phyloP scores from a whole-genome alignment of 2,113 vertebrate species.

The Sisor rabdophorus region DNA sequence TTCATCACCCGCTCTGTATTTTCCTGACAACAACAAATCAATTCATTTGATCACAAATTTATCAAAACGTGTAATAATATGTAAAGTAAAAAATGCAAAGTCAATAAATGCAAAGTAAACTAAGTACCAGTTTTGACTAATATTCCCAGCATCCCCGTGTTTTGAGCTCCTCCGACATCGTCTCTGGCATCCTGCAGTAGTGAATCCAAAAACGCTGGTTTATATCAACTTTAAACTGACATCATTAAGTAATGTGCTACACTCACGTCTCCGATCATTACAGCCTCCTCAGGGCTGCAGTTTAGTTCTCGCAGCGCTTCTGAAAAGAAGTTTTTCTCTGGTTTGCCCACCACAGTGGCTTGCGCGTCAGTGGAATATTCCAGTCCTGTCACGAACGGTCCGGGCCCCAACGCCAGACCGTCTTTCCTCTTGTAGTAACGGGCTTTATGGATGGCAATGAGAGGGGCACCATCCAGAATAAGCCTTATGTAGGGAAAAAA shows the following conservation, averaged over 20 bases:
- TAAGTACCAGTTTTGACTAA: slow-evolving; percentile 85
- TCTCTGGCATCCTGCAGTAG: slow-evolving; percentile 84
- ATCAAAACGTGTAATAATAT: slow-evolving; percentile 33
- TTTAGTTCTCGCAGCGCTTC: slow-evolving; percentile 76
- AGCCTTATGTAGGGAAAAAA: slow-evolving; percentile 65
- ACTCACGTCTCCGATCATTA: slow-evolving; percentile 97
- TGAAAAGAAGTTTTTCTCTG: slow-evolving; percentile 84
- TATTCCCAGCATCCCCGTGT: slow-evolving; percentile 86
- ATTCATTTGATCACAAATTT: neutral
- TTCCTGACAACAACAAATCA: slow-evolving; percentile 24
- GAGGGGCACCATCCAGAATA: slow-evolving; percentile 83
- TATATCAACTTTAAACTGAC: neutral
- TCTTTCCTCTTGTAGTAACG: slow-evolving; percentile 90
- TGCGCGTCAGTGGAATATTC: slow-evolving; percentile 82
- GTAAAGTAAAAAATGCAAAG: neutral
- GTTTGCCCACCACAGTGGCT: slow-evolving; percentile 89
- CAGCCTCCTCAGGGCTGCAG: slow-evolving; percentile 72
- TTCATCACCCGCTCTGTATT: slow-evolving; percentile 45
- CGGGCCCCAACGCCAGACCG: slow-evolving; percentile 87
- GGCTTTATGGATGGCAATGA: slow-evolving; percentile 94
- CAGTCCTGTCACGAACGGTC: slow-evolving; percentile 85
- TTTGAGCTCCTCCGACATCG: slow-evolving; percentile 89
- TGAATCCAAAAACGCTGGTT: neutral
- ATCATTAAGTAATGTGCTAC: neutral
- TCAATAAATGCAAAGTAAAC: neutral